Evolutionary conservation across 2,888 invertebrate genomes (phyloP).

Genomic region (Caenorhabditis afra): DNA sequence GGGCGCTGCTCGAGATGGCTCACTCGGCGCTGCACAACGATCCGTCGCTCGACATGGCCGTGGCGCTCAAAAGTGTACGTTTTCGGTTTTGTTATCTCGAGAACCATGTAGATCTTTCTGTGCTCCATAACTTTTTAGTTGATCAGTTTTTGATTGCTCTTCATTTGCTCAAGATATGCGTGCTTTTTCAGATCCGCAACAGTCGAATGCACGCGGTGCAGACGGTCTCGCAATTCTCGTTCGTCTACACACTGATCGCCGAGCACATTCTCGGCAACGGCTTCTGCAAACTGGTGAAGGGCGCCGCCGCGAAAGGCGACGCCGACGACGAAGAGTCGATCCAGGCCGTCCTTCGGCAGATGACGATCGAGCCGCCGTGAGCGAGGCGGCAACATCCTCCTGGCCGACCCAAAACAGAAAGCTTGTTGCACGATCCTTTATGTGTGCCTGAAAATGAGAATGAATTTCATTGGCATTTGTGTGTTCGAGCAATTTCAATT

Average conservation of each 20-base stretch:
- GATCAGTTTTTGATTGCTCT: too few relatives aligned
- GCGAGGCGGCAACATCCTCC: too few relatives aligned
- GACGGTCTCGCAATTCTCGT: conserved; percentile 49
- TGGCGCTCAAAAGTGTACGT: too few relatives aligned
- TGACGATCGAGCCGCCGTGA: too few relatives aligned
- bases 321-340: background rate
- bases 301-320: conserved; percentile 21
- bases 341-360: conserved; percentile 16
- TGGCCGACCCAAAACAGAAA: too few relatives aligned
- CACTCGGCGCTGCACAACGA: conserved; percentile 27
- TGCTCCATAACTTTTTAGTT: too few relatives aligned
- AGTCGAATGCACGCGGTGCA: conserved; percentile 65
- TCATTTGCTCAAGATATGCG: background rate
- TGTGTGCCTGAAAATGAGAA: too few relatives aligned
- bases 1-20: conserved; percentile 60
- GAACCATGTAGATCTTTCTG: too few relatives aligned
- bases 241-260: conserved; percentile 52
- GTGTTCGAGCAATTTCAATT: too few relatives aligned
- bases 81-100: too few relatives aligned
- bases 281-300: conserved; percentile 16
- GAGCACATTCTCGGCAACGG: conserved; percentile 62
- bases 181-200: conserved; percentile 42
- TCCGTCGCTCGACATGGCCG: conserved; percentile 34
- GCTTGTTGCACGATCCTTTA: too few relatives aligned
- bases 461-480: too few relatives aligned